phyloP scores from a whole-genome alignment of 2,797 vertebrate species.

The Rhinichthys osculus region DNA sequence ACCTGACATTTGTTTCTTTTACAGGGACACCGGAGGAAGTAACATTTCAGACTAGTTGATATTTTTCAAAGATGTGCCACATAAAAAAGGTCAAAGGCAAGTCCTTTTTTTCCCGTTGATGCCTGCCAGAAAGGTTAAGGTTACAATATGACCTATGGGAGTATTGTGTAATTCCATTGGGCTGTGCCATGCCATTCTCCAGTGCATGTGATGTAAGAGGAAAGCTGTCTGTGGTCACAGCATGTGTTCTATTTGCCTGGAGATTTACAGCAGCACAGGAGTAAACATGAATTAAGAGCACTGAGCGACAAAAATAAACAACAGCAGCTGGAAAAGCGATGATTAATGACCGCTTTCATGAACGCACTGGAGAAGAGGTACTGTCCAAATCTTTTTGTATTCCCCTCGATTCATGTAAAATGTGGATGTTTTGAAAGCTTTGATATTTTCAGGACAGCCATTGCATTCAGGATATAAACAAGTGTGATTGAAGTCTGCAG shows the following conservation, averaged over 20 bases:
- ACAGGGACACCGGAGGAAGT: slow-evolving; percentile 6
- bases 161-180: slow-evolving; percentile 45
- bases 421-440: background rate
- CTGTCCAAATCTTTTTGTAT: slow-evolving; percentile 20
- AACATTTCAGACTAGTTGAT: slow-evolving; percentile 7
- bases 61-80: slow-evolving; percentile 22
- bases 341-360: slow-evolving; percentile 23
- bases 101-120: background rate
- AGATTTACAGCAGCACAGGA: slow-evolving; percentile 59
- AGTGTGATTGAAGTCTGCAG: slow-evolving; percentile 3
- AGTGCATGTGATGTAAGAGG: slow-evolving; percentile 53
- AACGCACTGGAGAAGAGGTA: slow-evolving; percentile 38
- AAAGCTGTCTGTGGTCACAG: slow-evolving; percentile 49
- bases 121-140: slow-evolving; percentile 18
- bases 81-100: slow-evolving; percentile 18
- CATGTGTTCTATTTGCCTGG: slow-evolving; percentile 45
- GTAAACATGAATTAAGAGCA: slow-evolving; percentile 45
- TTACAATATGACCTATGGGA: slow-evolving; percentile 16
- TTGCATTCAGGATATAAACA: slow-evolving; percentile 12
- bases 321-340: slow-evolving; percentile 46
- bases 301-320: slow-evolving; percentile 47
- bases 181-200: slow-evolving; percentile 32
- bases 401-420: background rate
- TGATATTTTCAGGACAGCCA: background rate
- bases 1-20: slow-evolving; percentile 50